Conservation (phyloP, 2,113 vertebrate genomes). For the Daubentonia madagascariensis region DNA sequence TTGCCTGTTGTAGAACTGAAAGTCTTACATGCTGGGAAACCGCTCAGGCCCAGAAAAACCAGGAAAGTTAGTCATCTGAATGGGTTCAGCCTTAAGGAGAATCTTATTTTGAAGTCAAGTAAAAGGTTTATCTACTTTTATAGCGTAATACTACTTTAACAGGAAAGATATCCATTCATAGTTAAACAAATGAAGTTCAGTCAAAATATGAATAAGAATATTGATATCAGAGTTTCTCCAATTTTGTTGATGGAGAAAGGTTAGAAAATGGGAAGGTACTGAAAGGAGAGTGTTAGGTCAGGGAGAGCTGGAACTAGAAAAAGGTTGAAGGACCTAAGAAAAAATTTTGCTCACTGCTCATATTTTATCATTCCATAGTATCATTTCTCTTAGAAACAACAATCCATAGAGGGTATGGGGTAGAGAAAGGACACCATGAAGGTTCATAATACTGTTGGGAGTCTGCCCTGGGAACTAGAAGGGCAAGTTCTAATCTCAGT, state of each 20-base stretch:
- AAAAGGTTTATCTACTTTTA: background rate
- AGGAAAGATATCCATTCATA: background rate
- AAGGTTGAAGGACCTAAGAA: background rate
- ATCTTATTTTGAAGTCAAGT: background rate
- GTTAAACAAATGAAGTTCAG: background rate
- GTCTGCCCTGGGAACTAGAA: background rate
- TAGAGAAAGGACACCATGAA: background rate
- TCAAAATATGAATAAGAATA: background rate
- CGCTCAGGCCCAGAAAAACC: background rate
- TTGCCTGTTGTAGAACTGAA: background rate
- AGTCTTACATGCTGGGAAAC: background rate
- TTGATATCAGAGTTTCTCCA: background rate
- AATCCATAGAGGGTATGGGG: background rate
- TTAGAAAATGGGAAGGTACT: background rate
- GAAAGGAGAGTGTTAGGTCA: background rate
- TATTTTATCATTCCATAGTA: background rate
- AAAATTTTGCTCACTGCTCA: background rate
- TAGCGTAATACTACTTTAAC: background rate
- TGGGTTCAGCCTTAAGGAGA: background rate
- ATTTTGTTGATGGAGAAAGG: background rate
- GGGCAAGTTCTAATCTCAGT: background rate
- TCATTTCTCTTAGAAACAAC: background rate
- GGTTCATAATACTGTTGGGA: background rate
- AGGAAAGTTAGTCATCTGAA: background rate
- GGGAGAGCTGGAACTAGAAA: background rate